Conservation (phyloP, 2,888 invertebrate species). For the Hydroisotoma schaefferi region DNA sequence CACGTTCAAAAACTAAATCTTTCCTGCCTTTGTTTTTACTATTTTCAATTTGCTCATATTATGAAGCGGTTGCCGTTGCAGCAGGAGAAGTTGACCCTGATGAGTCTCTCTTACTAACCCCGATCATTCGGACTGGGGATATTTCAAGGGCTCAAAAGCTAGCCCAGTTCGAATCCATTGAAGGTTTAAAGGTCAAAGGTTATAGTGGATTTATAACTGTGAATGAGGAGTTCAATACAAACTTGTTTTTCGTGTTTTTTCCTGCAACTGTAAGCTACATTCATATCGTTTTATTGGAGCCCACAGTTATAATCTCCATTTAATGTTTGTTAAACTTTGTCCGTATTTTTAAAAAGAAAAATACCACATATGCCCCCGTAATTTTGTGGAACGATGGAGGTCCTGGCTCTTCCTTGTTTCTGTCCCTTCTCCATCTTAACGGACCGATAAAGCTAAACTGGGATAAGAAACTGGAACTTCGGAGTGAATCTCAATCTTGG, state of each 20-base stretch:
- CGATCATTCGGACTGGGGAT: constrained; percentile 18
- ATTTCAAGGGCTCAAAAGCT: constrained; percentile 15
- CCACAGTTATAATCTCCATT: too few relatives aligned
- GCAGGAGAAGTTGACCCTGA: too few relatives aligned
- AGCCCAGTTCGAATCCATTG: constrained; percentile 27
- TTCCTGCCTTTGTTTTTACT: too few relatives aligned
- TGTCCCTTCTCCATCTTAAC: constrained; percentile 53
- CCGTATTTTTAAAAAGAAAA: not conserved
- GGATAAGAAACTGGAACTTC: constrained; percentile 49
- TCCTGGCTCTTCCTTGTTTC: constrained; percentile 51
- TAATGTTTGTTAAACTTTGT: too few relatives aligned
- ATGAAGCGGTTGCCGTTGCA: too few relatives aligned
- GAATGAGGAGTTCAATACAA: constrained; percentile 51
- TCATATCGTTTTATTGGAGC: too few relatives aligned
- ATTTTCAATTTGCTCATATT: too few relatives aligned
- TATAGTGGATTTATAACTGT: constrained; percentile 53
- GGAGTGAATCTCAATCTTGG: constrained; percentile 52
- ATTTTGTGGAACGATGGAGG: constrained; percentile 55
- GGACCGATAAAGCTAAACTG: constrained; percentile 30
- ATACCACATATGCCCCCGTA: constrained; percentile 50
- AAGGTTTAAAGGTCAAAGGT: constrained; percentile 46
- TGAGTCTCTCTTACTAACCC: constrained; percentile 21
- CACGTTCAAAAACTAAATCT: too few relatives aligned
- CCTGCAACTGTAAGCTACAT: constrained; percentile 50
- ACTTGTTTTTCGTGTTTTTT: constrained; percentile 55